Base-by-base conservation (phyloP, 2,888 invertebrate genomes). In the Adelognathus sp. region DNA sequence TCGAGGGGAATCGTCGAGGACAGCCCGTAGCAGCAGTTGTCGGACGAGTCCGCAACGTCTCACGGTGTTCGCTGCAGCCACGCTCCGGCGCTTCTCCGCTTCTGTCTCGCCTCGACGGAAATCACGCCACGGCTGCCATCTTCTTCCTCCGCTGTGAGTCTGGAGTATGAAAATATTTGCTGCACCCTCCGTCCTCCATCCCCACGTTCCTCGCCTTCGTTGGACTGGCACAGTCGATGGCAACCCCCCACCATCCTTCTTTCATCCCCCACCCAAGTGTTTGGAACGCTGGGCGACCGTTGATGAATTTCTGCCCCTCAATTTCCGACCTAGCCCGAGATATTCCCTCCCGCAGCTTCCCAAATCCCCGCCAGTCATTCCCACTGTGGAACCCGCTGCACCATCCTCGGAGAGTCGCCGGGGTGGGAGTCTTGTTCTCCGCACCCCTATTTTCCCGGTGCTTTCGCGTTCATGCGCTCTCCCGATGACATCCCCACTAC, bases 101-200 rank as follows among this genome's bases (percentile, higher is more conserved):
- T 71, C 76, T 70, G 58, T 66, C 71, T 79, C 82, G 80, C 81
- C 77, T 66, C 80, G 78, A 56, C 78, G 79, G 84, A 83, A 88
- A 88, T 90, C 89, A 89, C 90, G 88, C 89, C 86, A 88, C 86
- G 89, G 88, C 88, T 90, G 89, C 90, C 90, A 90, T 90, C 90
- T 90, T 90, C 90, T 90, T 89, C 89, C 88, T 86, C 86, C 87
- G 87, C 86, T 86, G 87, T 88, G 89, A 89, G 88, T 89, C 89
- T 87, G 85, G 88, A 88, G 87, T 89, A 90, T 89, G 89, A 90
- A 90, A 90, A 90, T 90, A 90, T 90, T 90, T 90, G 86, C 81
- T 83, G 82, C 84, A 82, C 83, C 84, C 63, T 58, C 71, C 33
- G 24, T 71, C 18, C 29, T 41, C 74, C 77, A 66, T 46, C 18